Base-by-base conservation (phyloP, 2,113 vertebrate species). In the Pyxicephalus adspersus region DNA sequence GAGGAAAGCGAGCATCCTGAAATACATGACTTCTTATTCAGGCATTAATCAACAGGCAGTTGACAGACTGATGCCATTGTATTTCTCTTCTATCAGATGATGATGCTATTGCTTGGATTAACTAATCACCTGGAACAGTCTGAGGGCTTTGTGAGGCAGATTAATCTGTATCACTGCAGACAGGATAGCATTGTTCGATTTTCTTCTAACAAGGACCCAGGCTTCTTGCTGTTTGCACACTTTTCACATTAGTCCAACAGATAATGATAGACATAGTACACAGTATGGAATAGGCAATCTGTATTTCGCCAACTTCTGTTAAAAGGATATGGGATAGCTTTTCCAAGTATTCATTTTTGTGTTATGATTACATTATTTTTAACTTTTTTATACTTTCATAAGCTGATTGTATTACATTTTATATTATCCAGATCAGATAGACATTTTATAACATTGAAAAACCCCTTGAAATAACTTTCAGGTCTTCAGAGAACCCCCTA, bases 131-230 rank as follows among this genome's bases (percentile, higher is more conserved):
- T 34, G 67, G 75, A 83, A 68, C 72, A 55, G 66, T 54, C 83
- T 67, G 83, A 66, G 78, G 50, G 26, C 65, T 82, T 81, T 67
- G 67, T 83, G 76, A 86, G 86, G 71, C 23, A 84, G 75, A 87
- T 75, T 83, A 83, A 88, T 85, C 60, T 81, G 34, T 0, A 0
- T 25, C 23, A 83, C 20, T 83, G 63, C 54, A 84, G 83, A 54
- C 50, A 77, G 64, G 64, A 64, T 77, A 63, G 66, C 20, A 83
- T 18, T 71, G 84, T 31, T 22, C 84, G 85, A 83, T 38, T 57
- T 66, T n/a, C 50, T 55, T 26, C 70, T 81, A 52, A 84, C 81
- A 61, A 60, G 57, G 52, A 38, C 55, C 57, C 23, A 25, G n/a
- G n/a, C 54, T 58, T 58, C 52, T 38, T 20, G 3, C 5, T 29